Conservation (phyloP, 2,888 invertebrate species). For the Chrysolina haemoptera region DNA sequence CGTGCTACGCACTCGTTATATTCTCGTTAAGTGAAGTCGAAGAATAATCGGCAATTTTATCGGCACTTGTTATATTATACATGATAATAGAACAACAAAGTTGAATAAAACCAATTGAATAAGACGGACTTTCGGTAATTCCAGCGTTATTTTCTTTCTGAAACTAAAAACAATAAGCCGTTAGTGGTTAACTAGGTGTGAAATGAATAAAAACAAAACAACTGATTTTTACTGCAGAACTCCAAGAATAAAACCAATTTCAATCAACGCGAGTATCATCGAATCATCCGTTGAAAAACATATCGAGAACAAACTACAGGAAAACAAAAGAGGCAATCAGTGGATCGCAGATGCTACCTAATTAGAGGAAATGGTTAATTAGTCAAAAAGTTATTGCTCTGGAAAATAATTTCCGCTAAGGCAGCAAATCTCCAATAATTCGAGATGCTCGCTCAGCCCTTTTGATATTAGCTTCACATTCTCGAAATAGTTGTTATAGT, state of each 20-base stretch:
- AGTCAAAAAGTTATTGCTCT: slow-evolving; percentile 9
- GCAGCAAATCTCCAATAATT: background rate
- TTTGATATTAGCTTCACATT: too few species aligned
- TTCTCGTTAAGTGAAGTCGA: too few species aligned
- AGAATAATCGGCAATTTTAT: too few species aligned
- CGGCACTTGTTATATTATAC: too few species aligned
- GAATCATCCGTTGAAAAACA: background rate
- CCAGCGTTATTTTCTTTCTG: too few species aligned
- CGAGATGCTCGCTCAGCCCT: background rate
- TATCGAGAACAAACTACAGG: slow-evolving; percentile 10
- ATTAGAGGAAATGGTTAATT: slow-evolving; percentile 15
- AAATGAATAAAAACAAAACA: background rate
- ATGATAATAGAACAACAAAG: too few species aligned
- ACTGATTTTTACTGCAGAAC: background rate
- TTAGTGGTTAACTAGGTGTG: background rate
- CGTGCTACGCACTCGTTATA: too few species aligned
- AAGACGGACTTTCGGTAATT: too few species aligned
- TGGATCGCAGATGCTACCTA: slow-evolving; percentile 2
- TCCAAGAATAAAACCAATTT: background rate
- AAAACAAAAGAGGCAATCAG: slow-evolving; percentile 2
- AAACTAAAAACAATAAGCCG: too few species aligned
- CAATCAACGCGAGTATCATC: background rate
- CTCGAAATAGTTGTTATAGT: background rate
- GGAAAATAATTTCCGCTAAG: background rate
- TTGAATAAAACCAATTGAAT: too few species aligned